These are phyloP conservation scores for Thecocarcelia acutangulata DNA, from an alignment of 2,888 invertebrate species.

Conservation along the genomic window DNA sequence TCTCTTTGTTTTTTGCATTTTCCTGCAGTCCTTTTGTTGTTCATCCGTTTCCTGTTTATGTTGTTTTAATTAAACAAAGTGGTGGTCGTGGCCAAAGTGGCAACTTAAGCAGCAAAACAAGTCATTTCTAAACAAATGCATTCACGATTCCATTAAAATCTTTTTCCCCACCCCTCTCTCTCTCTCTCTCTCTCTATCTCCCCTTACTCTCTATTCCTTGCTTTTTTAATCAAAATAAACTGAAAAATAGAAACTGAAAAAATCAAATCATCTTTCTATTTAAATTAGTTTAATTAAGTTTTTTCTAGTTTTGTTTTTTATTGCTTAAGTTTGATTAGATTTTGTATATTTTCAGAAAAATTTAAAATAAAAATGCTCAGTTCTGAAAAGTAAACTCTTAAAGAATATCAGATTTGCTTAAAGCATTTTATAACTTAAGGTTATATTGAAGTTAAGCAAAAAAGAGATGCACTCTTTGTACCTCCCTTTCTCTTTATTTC, in stretches of 20 bases:
- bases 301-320: not conserved
- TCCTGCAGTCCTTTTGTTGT: slow-evolving; percentile 46
- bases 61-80: slow-evolving; percentile 61
- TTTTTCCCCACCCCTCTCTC: not conserved
- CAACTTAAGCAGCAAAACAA: slow-evolving; percentile 40
- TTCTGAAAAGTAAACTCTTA: not conserved
- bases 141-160: slow-evolving; percentile 26
- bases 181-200: too few relatives aligned
- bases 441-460: too few relatives aligned
- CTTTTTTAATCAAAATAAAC: slow-evolving; percentile 7
- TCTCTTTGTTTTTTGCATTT: slow-evolving; percentile 1
- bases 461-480: too few relatives aligned
- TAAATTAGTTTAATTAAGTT: slow-evolving; percentile 19
- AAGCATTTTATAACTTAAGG: too few relatives aligned
- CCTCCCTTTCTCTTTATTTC: too few relatives aligned
- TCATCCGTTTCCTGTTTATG: slow-evolving; percentile 58
- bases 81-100: slow-evolving; percentile 13
- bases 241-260: slow-evolving; percentile 6
- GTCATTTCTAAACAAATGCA: slow-evolving; percentile 41
- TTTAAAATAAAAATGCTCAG: not conserved
- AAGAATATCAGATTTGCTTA: not conserved
- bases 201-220: too few relatives aligned
- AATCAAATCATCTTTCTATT: slow-evolving; percentile 32
- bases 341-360: slow-evolving; percentile 1
- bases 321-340: slow-evolving; percentile 14